Conservation (phyloP, 2,888 invertebrate genomes). For the Diadromus collaris region DNA sequence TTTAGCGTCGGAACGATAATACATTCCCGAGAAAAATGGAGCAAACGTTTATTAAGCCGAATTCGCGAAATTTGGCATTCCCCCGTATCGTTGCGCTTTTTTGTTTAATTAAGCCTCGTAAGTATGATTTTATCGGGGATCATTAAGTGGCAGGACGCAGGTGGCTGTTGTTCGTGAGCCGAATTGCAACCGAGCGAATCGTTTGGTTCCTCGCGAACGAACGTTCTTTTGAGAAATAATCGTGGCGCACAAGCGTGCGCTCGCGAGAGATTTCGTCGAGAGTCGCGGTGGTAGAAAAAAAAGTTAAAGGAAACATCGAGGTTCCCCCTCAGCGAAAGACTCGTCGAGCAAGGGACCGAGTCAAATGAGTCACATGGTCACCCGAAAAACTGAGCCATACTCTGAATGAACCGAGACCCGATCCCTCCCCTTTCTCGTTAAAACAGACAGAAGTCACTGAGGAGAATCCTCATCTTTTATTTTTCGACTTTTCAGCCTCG, state of each 20-base stretch:
- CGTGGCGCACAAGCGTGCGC: slow-evolving; percentile 42
- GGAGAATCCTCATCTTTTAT: slow-evolving; percentile 51
- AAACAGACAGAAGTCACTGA: slow-evolving; percentile 65
- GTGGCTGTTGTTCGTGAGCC: slow-evolving; percentile 57
- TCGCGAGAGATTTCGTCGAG: slow-evolving; percentile 23
- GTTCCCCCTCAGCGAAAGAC: slow-evolving; percentile 47
- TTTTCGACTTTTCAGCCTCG: slow-evolving; percentile 44
- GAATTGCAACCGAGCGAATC: slow-evolving; percentile 36
- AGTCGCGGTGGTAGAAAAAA: slow-evolving; percentile 54
- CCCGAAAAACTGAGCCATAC: slow-evolving; percentile 65
- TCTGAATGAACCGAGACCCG: slow-evolving; percentile 62
- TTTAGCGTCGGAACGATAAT: slow-evolving; percentile 6
- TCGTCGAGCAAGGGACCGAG: slow-evolving; percentile 52
- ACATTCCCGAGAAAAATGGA: slow-evolving; percentile 6
- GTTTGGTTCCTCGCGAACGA: slow-evolving; percentile 40
- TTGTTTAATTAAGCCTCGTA: slow-evolving; percentile 48
- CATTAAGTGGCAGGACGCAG: slow-evolving; percentile 56
- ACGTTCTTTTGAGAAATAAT: slow-evolving; percentile 37
- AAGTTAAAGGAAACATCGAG: slow-evolving; percentile 59
- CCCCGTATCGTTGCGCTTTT: neutral
- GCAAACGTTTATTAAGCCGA: slow-evolving; percentile 43
- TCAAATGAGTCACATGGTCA: slow-evolving; percentile 69
- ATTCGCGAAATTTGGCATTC: slow-evolving; percentile 41
- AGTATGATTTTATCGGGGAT: slow-evolving; percentile 62
- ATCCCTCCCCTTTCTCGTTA: slow-evolving; percentile 71